A percentile compares a stretch with the other conserved stretches of the same genome.
These are phyloP conservation scores for Bruchidius siliquastri DNA, from an alignment of 2,888 invertebrate genomes.

Conservation along the genomic window DNA sequence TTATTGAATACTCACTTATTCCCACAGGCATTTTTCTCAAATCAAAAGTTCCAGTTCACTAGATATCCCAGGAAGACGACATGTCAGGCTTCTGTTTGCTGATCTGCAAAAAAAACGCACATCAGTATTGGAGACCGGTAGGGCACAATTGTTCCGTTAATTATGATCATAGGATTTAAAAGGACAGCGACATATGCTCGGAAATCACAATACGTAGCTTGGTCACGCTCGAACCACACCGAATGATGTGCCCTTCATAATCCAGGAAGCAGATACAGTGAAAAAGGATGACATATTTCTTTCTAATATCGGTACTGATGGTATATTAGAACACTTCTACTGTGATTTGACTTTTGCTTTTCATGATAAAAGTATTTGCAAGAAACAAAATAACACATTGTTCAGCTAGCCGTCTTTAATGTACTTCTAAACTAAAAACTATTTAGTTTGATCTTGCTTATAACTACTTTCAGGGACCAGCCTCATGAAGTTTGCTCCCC, in stretches of 20 bases:
- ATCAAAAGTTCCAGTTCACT: background rate
- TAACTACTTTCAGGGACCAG: too few species aligned
- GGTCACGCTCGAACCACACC: background rate
- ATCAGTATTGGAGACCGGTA: background rate
- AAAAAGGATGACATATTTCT: too few species aligned
- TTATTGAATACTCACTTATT: slow-evolving; percentile 12
- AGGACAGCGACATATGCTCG: background rate
- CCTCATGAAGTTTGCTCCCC: too few species aligned
- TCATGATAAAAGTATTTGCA: too few species aligned
- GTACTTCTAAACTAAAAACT: too few species aligned
- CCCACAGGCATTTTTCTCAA: slow-evolving; percentile 11
- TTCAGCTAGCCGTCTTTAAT: too few species aligned
- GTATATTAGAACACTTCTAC: too few species aligned
- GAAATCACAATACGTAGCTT: background rate
- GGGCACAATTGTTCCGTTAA: background rate
- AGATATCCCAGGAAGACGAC: background rate
- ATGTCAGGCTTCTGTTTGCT: background rate
- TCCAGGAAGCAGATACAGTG: background rate
- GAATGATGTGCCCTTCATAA: background rate
- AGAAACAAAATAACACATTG: too few species aligned
- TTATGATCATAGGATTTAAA: background rate
- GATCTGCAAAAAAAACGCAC: background rate
- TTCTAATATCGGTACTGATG: too few species aligned
- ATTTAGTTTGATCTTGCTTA: too few species aligned
- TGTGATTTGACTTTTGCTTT: too few species aligned